Evolutionary conservation across 2,113 vertebrate genomes (phyloP), one percentile per base, ranked within the genome.

Genomic region (Dasyornis broadbenti): DNA sequence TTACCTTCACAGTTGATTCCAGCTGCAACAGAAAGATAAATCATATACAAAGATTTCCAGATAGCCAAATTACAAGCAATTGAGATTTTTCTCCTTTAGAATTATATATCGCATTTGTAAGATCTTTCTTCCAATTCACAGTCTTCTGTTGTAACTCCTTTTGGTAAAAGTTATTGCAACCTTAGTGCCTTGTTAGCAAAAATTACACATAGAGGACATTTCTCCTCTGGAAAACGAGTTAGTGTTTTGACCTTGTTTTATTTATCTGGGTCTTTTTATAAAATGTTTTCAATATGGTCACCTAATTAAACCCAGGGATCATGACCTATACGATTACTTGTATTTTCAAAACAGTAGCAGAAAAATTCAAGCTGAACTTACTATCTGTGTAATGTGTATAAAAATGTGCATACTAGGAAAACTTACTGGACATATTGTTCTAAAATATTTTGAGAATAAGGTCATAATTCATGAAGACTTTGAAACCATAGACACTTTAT

Each of bases 21-120:
- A 92, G 90, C 68, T 93, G 92, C 68, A 92, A 88, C 47, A 84
- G 65, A 91, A 87, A 95, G 69, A 95, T 89, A 93, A 96, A 95
- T 96, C 50, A 91, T 57, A 71, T 42, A 73, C 49, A 70, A 94
- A 93, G 37, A 76, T 63, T 78, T 94, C 40, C 83, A 95, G 83
- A 91, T 68, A 88, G 50, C 26, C 84, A 91, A 90, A 90, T 94
- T 90, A 91, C 31, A 90, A 31, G 21, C 16, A 77, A 79, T 80
- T 95, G 76, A 91, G 75, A 76, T 76, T 94, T 86, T 86, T 92
- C 33, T 77, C 33, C 17, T 86, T 79, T 85, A 86, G 87, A 92
- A 91, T 35, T 65, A 30, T 49, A 37, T 39, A 79, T 66, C 47
- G 12, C 45, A 61, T 92, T 85, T 87, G 50, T 92, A 87, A 91